Conservation (phyloP, 2,797 vertebrate species). For the Typhlichthys eigenmanni region DNA sequence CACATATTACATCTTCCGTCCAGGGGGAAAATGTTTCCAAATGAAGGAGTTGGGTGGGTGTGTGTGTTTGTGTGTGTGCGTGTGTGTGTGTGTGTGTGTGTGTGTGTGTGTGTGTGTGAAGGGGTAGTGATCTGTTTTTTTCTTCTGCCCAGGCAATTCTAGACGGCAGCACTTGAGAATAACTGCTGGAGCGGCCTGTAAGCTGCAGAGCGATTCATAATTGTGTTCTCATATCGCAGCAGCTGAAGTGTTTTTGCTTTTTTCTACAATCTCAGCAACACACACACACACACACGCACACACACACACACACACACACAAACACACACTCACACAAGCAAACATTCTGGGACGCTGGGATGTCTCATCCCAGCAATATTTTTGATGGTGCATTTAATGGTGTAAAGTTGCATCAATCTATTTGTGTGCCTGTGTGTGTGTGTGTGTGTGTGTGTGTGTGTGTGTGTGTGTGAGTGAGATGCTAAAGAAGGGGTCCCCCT, state of each 20-base stretch:
- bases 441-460: conserved; percentile 48
- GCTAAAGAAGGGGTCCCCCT: conserved; percentile 56
- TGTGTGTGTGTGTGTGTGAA: neutral
- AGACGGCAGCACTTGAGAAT: conserved; percentile 65
- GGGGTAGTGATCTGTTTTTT: conserved; percentile 10
- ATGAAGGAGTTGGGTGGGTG: conserved; percentile 45
- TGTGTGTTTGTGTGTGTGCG: too few species aligned
- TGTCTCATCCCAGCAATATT: conserved; percentile 67
- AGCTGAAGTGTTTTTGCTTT: conserved; percentile 63
- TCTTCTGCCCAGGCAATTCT: conserved; percentile 59
- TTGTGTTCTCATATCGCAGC: conserved; percentile 73
- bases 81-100: neutral
- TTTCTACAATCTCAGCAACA: conserved; percentile 44
- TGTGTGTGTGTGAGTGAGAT: conserved; percentile 31
- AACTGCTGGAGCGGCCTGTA: conserved; percentile 63
- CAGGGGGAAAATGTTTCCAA: conserved; percentile 72
- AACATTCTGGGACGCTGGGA: neutral
- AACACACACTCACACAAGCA: conserved; percentile 4
- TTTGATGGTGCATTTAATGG: conserved; percentile 78
- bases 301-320: conserved; percentile 41
- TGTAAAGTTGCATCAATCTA: conserved; percentile 78
- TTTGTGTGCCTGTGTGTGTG: conserved; percentile 50
- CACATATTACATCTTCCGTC: conserved; percentile 67
- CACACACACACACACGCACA: conserved; percentile 42
- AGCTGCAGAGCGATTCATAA: conserved; percentile 74